These are phyloP conservation scores for Athripsodes cinereus DNA, from an alignment of 2,888 invertebrate species.

Conservation along the genomic window DNA sequence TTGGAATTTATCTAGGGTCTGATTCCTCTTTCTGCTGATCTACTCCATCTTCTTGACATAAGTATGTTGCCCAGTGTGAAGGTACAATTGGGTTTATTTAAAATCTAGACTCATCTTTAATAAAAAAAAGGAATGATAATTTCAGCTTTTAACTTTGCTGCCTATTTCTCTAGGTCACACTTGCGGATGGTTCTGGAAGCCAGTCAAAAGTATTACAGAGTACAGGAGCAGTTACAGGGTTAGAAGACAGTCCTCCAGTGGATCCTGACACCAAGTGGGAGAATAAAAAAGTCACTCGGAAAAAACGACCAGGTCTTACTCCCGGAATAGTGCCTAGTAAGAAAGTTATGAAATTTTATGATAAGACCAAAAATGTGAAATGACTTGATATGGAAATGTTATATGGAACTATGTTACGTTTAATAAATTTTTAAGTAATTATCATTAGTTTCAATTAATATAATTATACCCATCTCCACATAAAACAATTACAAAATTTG, in stretches of 20 bases:
- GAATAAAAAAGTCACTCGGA: conserved; percentile 29
- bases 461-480: no score
- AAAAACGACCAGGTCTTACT: conserved; percentile 70
- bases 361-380: conserved; percentile 42
- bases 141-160: neutral
- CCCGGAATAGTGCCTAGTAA: conserved; percentile 75
- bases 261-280: conserved; percentile 31
- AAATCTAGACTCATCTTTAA: no score
- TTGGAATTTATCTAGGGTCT: no score
- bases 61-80: no score
- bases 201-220: conserved; percentile 42
- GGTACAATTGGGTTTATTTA: no score
- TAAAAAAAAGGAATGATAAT: no score
- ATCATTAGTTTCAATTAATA: no score
- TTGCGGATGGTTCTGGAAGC: conserved; percentile 40
- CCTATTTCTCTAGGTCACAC: neutral
- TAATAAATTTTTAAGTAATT: neutral
- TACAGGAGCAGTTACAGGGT: neutral
- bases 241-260: conserved; percentile 36
- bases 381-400: neutral
- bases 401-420: neutral
- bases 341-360: conserved; percentile 75
- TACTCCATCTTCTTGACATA: no score
- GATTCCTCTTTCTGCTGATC: no score
- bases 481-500: no score